Conservation (phyloP, 2,888 invertebrate genomes). For the Troides oblongomaculatus region DNA sequence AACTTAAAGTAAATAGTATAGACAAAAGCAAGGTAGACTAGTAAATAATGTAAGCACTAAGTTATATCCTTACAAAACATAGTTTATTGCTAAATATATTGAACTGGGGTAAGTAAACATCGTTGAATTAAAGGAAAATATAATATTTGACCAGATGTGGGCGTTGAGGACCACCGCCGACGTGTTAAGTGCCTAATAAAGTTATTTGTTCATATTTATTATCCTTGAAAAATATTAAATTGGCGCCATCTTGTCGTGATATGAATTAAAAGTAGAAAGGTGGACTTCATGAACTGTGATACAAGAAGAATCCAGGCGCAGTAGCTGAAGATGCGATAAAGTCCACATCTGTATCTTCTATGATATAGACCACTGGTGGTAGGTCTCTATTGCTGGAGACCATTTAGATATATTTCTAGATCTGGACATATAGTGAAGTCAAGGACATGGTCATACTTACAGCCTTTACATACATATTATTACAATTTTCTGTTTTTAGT, state of each 20-base stretch:
- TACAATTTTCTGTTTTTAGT: no score
- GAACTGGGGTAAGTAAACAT: constrained; percentile 20
- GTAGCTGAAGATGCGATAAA: no score
- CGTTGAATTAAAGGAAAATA: constrained; percentile 31
- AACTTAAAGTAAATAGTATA: background rate
- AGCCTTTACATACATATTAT: no score
- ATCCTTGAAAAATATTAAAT: constrained; percentile 3
- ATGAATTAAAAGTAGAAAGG: background rate
- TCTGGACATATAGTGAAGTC: no score
- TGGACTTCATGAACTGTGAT: no score
- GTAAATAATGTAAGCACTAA: background rate
- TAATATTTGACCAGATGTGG: constrained; percentile 33
- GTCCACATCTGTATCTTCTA: no score
- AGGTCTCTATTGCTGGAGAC: no score
- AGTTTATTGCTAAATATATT: constrained; percentile 9
- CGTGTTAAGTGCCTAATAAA: constrained; percentile 28
- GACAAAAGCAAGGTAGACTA: background rate
- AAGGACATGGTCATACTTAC: no score
- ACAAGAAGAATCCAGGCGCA: no score
- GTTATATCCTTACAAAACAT: constrained; percentile 2
- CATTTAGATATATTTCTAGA: no score
- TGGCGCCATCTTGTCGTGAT: constrained; percentile 3
- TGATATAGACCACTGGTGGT: no score
- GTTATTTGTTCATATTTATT: constrained; percentile 16
- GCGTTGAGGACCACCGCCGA: constrained; percentile 27